phyloP scores from a whole-genome alignment of 2,113 vertebrate genomes.

The Cyanoramphus novaezelandiae region DNA sequence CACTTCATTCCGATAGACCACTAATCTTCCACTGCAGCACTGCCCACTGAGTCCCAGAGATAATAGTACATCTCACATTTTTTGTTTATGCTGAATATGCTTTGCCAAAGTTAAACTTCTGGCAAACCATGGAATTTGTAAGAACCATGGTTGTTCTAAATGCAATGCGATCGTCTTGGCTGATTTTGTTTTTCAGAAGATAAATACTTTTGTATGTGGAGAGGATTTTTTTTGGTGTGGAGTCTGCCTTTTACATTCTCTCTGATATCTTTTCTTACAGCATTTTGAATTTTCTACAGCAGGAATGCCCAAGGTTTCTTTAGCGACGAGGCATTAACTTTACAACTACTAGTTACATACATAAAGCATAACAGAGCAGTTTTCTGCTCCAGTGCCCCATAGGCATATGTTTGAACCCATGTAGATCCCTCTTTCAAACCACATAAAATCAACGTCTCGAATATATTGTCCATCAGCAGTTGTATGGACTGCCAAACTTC shows the following conservation, averaged over 20 bases:
- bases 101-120: not conserved
- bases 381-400: not conserved
- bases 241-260: not conserved
- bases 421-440: not conserved
- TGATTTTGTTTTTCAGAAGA: not conserved
- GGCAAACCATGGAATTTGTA: not conserved
- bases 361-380: not conserved
- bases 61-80: not conserved
- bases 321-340: not conserved
- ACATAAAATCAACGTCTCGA: not conserved
- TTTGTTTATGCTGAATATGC: not conserved
- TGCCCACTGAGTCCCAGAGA: not conserved
- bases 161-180: not conserved
- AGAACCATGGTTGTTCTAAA: not conserved
- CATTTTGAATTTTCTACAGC: not conserved
- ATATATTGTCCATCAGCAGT: not conserved
- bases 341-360: not conserved
- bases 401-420: not conserved
- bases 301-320: not conserved
- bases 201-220: not conserved
- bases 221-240: not conserved
- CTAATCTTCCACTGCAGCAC: slow-evolving; percentile 23
- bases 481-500: not conserved
- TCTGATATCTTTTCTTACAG: not conserved
- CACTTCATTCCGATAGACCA: not conserved